Evolutionary conservation across 2,888 invertebrate species (phyloP), one percentile per base, ranked within the genome.

Genomic region (Drosophila macrospina): DNA sequence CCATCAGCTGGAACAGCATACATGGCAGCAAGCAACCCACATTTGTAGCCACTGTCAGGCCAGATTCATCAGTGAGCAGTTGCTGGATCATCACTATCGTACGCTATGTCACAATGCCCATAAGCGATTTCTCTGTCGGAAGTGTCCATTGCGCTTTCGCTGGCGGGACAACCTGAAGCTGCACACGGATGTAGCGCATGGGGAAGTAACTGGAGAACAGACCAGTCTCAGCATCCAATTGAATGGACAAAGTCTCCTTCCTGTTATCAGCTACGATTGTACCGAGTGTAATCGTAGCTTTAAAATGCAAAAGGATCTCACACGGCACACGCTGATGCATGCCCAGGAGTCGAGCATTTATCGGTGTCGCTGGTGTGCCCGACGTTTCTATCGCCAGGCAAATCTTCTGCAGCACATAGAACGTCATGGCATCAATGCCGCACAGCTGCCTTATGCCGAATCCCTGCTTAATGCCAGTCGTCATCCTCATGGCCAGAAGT

Each of bases 71-170:
- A 92, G 93, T 6, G 88, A 92, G 2, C 92, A 92, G 60, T 91
- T 94, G 13, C 92, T 94, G 2, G 91, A 93, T 0, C 93, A 93
- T 4, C 94, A 94, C 92, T 37, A 93, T 91, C 88, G 93, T 86
- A 71, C 91, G 78, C 86, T 91, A 34, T 93, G 92, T 60, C 82
- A 88, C 16, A 91, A 92, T 66, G 20, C 34, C 0, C 78, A 83
- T 11, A 91, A 92, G 45, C 80, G 87, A 4, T 89, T 86, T 11
- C 71, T 80, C 20, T 92, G 92, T 47, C 86, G 89, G 11, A 87
- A 88, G 34, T 92, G 92, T 56, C 88, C 91, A 0, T 56, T 89
- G 34, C 89, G 90, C 20, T 92, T 91, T 60, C 89, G 89, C 55
- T 92, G 92, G 92, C 88, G 88, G 11, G 86, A 88, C 7, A 92